Conservation (phyloP, 2,797 vertebrate genomes). For the Poecilia gillii region DNA sequence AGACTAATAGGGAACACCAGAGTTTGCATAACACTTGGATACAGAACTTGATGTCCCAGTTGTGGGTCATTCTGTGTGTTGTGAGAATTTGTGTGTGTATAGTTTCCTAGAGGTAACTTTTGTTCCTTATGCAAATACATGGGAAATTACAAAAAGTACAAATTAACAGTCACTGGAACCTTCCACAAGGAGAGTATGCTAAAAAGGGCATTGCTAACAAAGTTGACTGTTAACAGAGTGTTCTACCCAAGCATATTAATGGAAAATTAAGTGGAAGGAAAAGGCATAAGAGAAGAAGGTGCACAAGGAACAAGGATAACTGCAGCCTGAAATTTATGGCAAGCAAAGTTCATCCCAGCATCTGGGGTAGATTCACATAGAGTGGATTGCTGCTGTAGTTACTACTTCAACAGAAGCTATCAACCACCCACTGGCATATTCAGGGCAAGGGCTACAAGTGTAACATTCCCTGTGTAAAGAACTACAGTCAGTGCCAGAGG, state of each 20-base stretch:
- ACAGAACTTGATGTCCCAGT: constrained; percentile 55
- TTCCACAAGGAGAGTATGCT: neutral
- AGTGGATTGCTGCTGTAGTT: neutral
- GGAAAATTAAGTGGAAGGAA: neutral
- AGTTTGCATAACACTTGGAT: constrained; percentile 64
- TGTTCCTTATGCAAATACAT: constrained; percentile 44
- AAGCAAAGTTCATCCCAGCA: neutral
- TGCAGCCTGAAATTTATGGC: neutral
- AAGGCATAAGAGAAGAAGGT: neutral
- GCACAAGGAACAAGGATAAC: neutral
- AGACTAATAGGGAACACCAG: constrained; percentile 68
- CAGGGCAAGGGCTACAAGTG: neutral
- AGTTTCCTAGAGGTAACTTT: constrained; percentile 22
- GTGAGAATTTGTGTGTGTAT: constrained; percentile 3
- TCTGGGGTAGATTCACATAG: constrained; percentile 1
- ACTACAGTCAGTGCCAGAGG: neutral
- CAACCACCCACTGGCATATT: neutral
- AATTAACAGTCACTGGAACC: neutral
- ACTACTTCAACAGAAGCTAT: neutral
- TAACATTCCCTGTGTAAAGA: neutral
- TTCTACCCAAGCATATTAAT: neutral
- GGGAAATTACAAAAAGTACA: neutral
- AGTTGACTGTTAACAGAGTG: neutral
- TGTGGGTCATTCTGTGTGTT: constrained; percentile 5
- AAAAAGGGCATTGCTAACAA: neutral